phyloP scores from a whole-genome alignment of 2,797 vertebrate genomes.

The Megalops cyprinoides region DNA sequence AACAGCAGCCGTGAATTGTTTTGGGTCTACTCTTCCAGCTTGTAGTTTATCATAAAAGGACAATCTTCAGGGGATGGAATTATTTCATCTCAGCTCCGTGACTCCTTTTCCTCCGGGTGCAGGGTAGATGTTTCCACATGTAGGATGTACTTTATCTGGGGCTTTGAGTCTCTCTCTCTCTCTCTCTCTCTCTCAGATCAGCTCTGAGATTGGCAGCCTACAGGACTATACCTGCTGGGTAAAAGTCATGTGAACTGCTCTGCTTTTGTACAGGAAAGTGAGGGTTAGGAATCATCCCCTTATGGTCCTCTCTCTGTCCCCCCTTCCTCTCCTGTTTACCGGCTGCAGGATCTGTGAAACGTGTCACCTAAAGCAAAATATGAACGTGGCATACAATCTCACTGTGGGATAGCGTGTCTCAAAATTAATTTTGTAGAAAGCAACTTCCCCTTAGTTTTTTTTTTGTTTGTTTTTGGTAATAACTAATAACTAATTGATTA shows the following conservation, averaged over 20 bases:
- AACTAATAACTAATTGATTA: too few species aligned
- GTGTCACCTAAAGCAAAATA: too few species aligned
- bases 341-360: too few species aligned
- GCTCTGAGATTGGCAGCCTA: not conserved
- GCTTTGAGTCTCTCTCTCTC: not conserved
- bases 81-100: not conserved
- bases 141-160: not conserved
- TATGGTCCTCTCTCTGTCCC: not conserved
- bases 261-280: not conserved
- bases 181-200: slow-evolving; percentile 18
- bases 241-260: slow-evolving; percentile 21
- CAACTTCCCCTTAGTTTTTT: too few species aligned
- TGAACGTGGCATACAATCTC: too few species aligned
- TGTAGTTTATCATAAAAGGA: slow-evolving; percentile 49
- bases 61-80: not conserved
- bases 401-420: too few species aligned
- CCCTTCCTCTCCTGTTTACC: not conserved
- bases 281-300: too few species aligned
- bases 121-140: not conserved
- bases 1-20: slow-evolving; percentile 42
- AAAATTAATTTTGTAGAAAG: too few species aligned
- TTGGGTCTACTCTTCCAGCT: slow-evolving; percentile 42
- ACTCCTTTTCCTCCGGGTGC: not conserved
- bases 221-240: not conserved
- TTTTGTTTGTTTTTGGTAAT: too few species aligned